Base-by-base conservation (phyloP, 2,797 vertebrate genomes). In the Cyclopterus lumpus region DNA sequence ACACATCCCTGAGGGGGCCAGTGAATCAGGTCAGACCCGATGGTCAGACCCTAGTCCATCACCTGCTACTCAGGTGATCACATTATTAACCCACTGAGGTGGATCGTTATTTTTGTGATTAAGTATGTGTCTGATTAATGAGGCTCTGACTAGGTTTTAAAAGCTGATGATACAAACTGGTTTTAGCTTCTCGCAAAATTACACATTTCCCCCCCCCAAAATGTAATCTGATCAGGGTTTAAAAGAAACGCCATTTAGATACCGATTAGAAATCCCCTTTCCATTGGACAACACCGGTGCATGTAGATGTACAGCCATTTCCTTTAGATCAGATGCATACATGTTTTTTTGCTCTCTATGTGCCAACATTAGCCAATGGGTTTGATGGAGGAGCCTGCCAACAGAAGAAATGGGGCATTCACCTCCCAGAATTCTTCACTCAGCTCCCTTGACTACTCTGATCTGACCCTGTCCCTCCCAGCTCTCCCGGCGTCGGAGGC, bases 381-480 rank as follows among this genome's bases (percentile, higher is more conserved):
- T 84, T 86, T 88, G 80, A 86, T 83, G 72, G 88, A 92, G 62
- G 88, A 91, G 32, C 71, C 85, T 75, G 83, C 85, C 81, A 85
- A 79, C 80, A 85, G 79, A 70, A 82, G 73, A 76, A 90, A 86
- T 2, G 75, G 77, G 57, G 62, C 59, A 30, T 70, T 84, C 42
- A 84, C 88, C 78, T 91, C 91, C 75, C 75, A 87, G 84, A 89
- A 91, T 92, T 93, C 92, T 73, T 92, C 89, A 38, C 81, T 86
- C 59, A 89, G 89, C 77, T 92, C 89, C 83, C 88, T 91, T 79
- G 92, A 92, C 79, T 83, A 85, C 86, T 90, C 86, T 46, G 89
- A 90, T 59, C 79, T 82, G 42, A 87, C 74, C 38, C 75, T 86
- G 67, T 84, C 85, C 62, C 83, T 86, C 65, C 81, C 83, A 44